Conservation (phyloP, 2,888 invertebrate genomes). For the Synanthedon tipuliformis region DNA sequence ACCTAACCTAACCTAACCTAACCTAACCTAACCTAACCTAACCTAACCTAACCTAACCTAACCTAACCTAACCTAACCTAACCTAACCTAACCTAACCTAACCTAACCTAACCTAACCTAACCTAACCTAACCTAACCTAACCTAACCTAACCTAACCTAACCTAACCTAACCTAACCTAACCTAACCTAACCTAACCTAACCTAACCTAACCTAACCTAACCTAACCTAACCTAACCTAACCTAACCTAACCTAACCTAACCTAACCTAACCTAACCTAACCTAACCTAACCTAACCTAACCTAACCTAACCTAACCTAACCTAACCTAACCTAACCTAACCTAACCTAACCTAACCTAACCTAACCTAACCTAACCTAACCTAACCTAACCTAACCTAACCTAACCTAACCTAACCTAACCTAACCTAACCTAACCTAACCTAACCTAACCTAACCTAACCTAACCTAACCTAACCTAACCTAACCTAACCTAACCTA, state of each 20-base stretch:
- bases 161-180: slow-evolving; percentile 3
- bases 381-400: slow-evolving; percentile 3
- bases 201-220: slow-evolving; percentile 3
- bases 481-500: slow-evolving; percentile 3
- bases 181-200: slow-evolving; percentile 3
- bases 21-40: slow-evolving; percentile 3
- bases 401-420: slow-evolving; percentile 3
- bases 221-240: slow-evolving; percentile 3
- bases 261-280: slow-evolving; percentile 3
- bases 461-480: slow-evolving; percentile 3
- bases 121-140: slow-evolving; percentile 3
- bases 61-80: slow-evolving; percentile 2
- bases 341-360: slow-evolving; percentile 3
- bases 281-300: slow-evolving; percentile 3
- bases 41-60: slow-evolving; percentile 3
- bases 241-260: slow-evolving; percentile 3
- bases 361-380: slow-evolving; percentile 3
- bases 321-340: slow-evolving; percentile 3
- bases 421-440: slow-evolving; percentile 3
- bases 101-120: slow-evolving; percentile 1
- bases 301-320: slow-evolving; percentile 3
- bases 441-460: slow-evolving; percentile 3
- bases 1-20: slow-evolving; percentile 3
- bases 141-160: slow-evolving; percentile 3
- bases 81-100: slow-evolving; percentile 1